Conservation (phyloP, 2,113 vertebrate genomes). For the Trematocara unimaculatum region DNA sequence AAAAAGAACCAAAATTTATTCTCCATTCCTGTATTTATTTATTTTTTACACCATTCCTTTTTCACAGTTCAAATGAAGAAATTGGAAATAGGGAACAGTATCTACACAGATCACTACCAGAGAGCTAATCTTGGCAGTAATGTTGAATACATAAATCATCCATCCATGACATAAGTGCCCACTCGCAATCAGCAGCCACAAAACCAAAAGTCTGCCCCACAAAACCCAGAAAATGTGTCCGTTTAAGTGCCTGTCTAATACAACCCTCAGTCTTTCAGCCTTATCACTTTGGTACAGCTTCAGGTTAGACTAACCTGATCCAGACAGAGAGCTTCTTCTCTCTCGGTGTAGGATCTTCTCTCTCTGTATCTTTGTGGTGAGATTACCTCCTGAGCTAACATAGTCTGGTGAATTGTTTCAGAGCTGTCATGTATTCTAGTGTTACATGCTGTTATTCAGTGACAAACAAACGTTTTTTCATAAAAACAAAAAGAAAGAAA, state of each 20-base stretch:
- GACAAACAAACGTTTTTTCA: not conserved
- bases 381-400: not conserved
- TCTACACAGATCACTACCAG: not conserved
- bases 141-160: not conserved
- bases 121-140: not conserved
- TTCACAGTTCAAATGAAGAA: not conserved
- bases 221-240: not conserved
- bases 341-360: not conserved
- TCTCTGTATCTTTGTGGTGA: not conserved
- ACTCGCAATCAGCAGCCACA: not conserved
- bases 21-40: not conserved
- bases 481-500: not conserved
- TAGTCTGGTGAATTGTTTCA: not conserved
- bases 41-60: conserved; percentile 4
- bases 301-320: not conserved
- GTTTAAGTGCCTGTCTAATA: not conserved
- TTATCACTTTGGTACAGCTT: not conserved
- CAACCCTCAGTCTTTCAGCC: not conserved
- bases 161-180: not conserved
- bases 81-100: not conserved
- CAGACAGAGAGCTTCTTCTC: not conserved
- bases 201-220: not conserved
- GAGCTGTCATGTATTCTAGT: not conserved
- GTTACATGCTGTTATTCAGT: not conserved
- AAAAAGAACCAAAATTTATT: not conserved